Evolutionary conservation across 1,140 invertebrate species (phyloP).

Genomic region (Armadillidium nasatum): DNA sequence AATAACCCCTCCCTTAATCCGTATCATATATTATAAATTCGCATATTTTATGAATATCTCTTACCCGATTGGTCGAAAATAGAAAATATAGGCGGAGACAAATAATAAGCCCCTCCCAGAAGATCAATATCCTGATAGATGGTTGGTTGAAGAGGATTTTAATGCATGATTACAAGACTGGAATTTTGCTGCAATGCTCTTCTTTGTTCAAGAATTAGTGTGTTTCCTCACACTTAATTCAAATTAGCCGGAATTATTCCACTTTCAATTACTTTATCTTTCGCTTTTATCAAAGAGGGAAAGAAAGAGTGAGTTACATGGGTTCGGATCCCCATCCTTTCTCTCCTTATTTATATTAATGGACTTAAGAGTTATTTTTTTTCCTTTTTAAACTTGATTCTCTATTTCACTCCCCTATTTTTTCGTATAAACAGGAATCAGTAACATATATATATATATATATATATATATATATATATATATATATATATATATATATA

Average conservation of each 20-base stretch:
- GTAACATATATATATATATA: too few species aligned
- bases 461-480: too few species aligned
- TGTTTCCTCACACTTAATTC: conserved; percentile 12
- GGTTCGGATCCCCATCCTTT: background rate
- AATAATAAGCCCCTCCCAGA: background rate
- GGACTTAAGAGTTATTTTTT: background rate
- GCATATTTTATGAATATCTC: background rate
- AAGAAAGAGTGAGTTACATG: background rate
- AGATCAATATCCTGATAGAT: conserved; percentile 12
- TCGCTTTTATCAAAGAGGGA: background rate
- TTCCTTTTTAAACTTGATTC: too few species aligned
- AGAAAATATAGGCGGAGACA: background rate
- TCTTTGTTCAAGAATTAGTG: conserved; percentile 8
- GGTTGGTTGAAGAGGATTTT: conserved; percentile 4
- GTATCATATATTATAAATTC: conserved; percentile 6
- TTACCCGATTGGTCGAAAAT: background rate
- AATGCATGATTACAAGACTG: conserved; percentile 6
- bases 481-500: too few species aligned
- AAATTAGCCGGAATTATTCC: conserved; percentile 10
- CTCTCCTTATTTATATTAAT: conserved; percentile 10
- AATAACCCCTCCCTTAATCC: background rate
- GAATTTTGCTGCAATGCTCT: conserved; percentile 7
- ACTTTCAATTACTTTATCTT: conserved; percentile 12
- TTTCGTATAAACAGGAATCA: too few species aligned
- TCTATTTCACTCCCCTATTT: too few species aligned